Conservation (phyloP, 2,888 invertebrate genomes). For the Bombyx huttoni region DNA sequence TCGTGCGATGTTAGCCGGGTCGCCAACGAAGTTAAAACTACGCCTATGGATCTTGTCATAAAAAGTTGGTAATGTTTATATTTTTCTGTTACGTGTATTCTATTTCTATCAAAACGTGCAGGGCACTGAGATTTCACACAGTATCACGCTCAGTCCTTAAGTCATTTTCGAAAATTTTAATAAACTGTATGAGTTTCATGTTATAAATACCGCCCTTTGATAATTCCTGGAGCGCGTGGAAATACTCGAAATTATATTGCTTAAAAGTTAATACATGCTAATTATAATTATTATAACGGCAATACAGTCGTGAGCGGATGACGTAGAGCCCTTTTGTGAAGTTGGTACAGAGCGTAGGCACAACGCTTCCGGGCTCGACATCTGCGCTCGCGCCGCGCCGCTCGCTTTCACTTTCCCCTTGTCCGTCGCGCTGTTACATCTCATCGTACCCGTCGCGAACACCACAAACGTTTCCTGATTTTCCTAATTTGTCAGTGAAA, state of each 20-base stretch:
- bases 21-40: slow-evolving; percentile 43
- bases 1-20: slow-evolving; percentile 44
- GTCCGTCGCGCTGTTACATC: slow-evolving; percentile 40
- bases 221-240: background rate
- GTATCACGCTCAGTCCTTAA: too few relatives aligned
- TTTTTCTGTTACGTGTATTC: background rate
- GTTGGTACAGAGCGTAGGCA: slow-evolving; percentile 32
- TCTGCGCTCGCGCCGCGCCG: slow-evolving; percentile 48
- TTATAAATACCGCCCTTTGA: too few relatives aligned
- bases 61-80: slow-evolving; percentile 65
- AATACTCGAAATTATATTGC: background rate
- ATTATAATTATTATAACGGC: background rate
- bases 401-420: slow-evolving; percentile 67
- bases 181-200: too few relatives aligned
- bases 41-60: slow-evolving; percentile 67
- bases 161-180: too few relatives aligned
- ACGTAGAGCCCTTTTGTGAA: slow-evolving; percentile 44
- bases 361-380: slow-evolving; percentile 61
- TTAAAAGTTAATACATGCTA: background rate
- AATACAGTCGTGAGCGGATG: slow-evolving; percentile 11
- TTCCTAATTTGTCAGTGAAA: slow-evolving; percentile 19
- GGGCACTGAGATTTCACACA: background rate
- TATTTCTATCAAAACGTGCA: background rate
- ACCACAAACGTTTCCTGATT: slow-evolving; percentile 45
- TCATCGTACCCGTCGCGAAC: slow-evolving; percentile 37